These are phyloP conservation scores for Drosophila stalkeri DNA, from an alignment of 2,888 invertebrate species.

Conservation along the genomic window DNA sequence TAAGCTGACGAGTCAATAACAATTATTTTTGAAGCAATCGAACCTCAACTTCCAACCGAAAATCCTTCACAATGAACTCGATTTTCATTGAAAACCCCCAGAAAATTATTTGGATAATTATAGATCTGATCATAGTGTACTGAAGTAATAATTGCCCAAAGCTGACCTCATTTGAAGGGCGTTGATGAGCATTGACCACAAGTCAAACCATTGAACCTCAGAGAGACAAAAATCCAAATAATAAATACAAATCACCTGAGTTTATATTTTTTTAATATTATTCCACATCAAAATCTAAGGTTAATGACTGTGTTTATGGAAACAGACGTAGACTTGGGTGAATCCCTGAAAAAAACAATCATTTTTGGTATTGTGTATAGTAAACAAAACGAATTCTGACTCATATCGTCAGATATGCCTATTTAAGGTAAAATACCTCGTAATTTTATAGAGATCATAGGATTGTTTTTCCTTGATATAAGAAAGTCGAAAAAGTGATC, in stretches of 20 bases:
- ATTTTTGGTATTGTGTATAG: slow-evolving; percentile 16
- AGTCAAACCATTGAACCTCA: slow-evolving; percentile 63
- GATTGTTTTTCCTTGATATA: neutral
- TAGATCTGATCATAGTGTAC: slow-evolving; percentile 15
- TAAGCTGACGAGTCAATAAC: slow-evolving; percentile 17
- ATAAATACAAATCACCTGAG: slow-evolving; percentile 31
- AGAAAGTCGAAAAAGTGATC: neutral
- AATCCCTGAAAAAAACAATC: slow-evolving; percentile 43
- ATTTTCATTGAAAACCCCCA: slow-evolving; percentile 37
- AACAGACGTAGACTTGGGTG: slow-evolving; percentile 27
- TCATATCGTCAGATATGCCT: slow-evolving; percentile 24
- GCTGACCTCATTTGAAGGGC: slow-evolving; percentile 73
- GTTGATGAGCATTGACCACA: slow-evolving; percentile 74
- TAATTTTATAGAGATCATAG: neutral
- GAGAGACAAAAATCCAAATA: slow-evolving; percentile 41
- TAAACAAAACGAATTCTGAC: slow-evolving; percentile 53
- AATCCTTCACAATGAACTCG: slow-evolving; percentile 74
- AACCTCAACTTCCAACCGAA: slow-evolving; percentile 14
- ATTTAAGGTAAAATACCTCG: slow-evolving; percentile 10
- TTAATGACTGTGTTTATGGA: slow-evolving; percentile 68
- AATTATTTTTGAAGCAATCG: slow-evolving; percentile 25
- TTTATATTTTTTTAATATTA: slow-evolving; percentile 43
- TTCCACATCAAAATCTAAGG: slow-evolving; percentile 63
- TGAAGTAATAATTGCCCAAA: slow-evolving; percentile 46
- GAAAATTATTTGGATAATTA: slow-evolving; percentile 44